These are phyloP conservation scores for Drosophila greeni DNA, from an alignment of 2,888 invertebrate species.

Conservation along the genomic window DNA sequence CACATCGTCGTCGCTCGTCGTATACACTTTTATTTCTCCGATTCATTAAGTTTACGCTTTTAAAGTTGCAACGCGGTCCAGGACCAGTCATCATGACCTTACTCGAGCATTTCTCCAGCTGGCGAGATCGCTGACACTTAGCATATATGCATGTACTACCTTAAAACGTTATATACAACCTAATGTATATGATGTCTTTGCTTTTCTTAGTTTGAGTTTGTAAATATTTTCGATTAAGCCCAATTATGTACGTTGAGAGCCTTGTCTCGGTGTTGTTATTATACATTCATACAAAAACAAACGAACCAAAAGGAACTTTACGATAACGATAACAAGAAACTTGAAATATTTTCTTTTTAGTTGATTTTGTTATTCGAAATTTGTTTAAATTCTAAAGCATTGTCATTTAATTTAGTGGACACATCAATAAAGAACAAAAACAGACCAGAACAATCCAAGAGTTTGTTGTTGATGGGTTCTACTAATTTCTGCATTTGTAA, in stretches of 20 bases:
- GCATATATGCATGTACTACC: conserved; percentile 20
- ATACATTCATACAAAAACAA: conserved; percentile 50
- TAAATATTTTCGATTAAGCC: conserved; percentile 56
- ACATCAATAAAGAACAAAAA: conserved; percentile 53
- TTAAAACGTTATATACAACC: conserved; percentile 26
- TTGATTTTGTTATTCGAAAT: conserved; percentile 54
- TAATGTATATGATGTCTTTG: conserved; percentile 33
- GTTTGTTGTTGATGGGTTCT: neutral
- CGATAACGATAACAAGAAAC: conserved; percentile 34
- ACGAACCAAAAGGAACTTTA: conserved; percentile 14
- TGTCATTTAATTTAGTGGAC: conserved; percentile 40
- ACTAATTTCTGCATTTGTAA: neutral
- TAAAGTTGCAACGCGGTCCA: conserved; percentile 42
- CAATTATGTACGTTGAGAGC: conserved; percentile 42
- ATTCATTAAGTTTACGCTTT: conserved; percentile 40
- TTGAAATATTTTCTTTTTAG: conserved; percentile 46
- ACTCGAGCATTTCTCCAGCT: conserved; percentile 31
- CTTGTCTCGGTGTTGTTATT: conserved; percentile 62
- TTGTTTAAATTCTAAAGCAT: conserved; percentile 40
- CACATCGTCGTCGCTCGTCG: conserved; percentile 35
- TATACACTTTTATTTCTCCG: conserved; percentile 16
- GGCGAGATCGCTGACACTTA: conserved; percentile 43
- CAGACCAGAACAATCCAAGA: conserved; percentile 21
- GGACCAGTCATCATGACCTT: conserved; percentile 40
- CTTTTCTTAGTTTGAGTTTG: conserved; percentile 45